Conservation (phyloP, 2,888 invertebrate species). For the Pristionchus maxplancki region DNA sequence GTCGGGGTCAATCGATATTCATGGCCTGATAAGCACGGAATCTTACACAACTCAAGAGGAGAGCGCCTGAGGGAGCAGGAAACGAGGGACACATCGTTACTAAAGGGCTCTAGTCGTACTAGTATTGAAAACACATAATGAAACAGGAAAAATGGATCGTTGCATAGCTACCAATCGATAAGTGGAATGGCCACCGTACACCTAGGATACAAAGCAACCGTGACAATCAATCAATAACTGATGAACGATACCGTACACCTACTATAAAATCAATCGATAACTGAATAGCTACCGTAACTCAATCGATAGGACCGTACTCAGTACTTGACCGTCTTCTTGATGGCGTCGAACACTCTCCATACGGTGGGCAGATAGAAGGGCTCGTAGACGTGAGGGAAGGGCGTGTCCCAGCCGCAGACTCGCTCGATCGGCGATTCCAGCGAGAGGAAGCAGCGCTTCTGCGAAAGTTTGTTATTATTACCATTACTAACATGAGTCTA, state of each 20-base stretch:
- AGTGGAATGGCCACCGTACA: no score
- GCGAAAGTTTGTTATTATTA: no score
- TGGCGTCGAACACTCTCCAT: slow-evolving; percentile 90
- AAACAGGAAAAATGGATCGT: neutral
- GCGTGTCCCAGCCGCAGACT: slow-evolving; percentile 96
- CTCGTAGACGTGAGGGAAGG: slow-evolving; percentile 96
- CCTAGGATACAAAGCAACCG: no score
- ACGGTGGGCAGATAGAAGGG: slow-evolving; percentile 96
- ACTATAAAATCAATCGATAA: neutral
- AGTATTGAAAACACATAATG: neutral
- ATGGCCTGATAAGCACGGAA: neutral
- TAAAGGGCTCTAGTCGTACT: neutral
- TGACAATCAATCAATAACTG: no score
- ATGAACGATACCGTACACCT: no score
- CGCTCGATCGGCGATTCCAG: slow-evolving; percentile 93
- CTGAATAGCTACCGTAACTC: neutral
- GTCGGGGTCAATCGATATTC: neutral
- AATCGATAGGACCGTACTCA: slow-evolving; percentile 63
- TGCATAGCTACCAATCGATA: neutral
- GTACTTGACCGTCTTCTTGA: slow-evolving; percentile 87
- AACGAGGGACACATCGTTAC: neutral
- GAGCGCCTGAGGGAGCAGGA: neutral
- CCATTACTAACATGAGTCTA: no score
- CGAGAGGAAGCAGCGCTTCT: slow-evolving; percentile 94
- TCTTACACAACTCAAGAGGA: slow-evolving; percentile 12